These are phyloP conservation scores for Kryptolebias marmoratus DNA, from an alignment of 2,113 vertebrate species.

Conservation along the genomic window DNA sequence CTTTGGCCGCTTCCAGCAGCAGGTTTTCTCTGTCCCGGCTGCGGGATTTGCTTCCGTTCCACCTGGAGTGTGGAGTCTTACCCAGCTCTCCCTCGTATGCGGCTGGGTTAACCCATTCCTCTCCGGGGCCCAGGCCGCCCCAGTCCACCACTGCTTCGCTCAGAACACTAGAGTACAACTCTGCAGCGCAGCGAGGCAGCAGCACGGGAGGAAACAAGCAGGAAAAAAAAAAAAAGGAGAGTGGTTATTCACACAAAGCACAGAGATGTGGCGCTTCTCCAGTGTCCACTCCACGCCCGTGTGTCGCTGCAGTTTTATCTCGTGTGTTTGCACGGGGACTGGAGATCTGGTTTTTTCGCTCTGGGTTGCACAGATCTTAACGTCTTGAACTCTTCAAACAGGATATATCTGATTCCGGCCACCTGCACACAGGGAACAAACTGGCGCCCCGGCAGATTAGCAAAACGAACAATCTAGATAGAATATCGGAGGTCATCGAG, in stretches of 20 bases:
- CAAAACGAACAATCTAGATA: slow-evolving; percentile 16
- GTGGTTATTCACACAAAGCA: slow-evolving; percentile 51
- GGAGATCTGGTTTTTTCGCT: slow-evolving; percentile 35
- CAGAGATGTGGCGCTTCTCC: slow-evolving; percentile 1
- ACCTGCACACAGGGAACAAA: not conserved
- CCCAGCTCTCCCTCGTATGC: slow-evolving; percentile 58
- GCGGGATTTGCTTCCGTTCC: not conserved
- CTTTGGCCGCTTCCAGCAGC: not conserved
- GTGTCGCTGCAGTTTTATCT: slow-evolving; percentile 6
- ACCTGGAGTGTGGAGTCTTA: slow-evolving; percentile 60
- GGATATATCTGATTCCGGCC: slow-evolving; percentile 22
- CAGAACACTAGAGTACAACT: slow-evolving; percentile 80
- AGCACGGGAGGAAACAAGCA: slow-evolving; percentile 59
- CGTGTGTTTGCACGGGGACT: slow-evolving; percentile 32
- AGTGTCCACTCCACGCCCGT: not conserved
- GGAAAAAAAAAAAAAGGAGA: not conserved
- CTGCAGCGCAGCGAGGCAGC: slow-evolving; percentile 71
- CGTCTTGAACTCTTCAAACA: slow-evolving; percentile 20
- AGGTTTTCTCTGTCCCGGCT: not conserved
- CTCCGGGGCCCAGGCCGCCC: slow-evolving; percentile 73
- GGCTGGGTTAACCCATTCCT: slow-evolving; percentile 69
- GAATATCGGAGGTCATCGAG: slow-evolving; percentile 12
- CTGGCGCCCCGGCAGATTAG: not conserved
- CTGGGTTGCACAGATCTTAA: slow-evolving; percentile 5
- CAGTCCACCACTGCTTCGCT: slow-evolving; percentile 78